Base-by-base conservation (phyloP, 2,113 vertebrate species). In the Probosciger aterrimus region DNA sequence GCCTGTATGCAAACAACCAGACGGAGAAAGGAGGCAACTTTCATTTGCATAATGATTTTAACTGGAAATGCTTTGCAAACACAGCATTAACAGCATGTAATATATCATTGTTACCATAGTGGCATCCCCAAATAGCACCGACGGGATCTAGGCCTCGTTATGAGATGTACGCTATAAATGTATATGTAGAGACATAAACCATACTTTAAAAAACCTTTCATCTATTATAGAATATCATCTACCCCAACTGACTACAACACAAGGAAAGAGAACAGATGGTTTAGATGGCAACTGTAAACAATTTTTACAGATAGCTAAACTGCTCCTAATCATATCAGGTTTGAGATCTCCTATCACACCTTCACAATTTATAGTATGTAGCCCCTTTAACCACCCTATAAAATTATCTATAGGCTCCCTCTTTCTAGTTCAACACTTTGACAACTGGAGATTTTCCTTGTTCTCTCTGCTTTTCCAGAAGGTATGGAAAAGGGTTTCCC, bases 21-120 rank as follows among this genome's bases (percentile, higher is more conserved):
- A 92, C 78, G 77, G 83, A 60, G 47, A 86, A 92, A 86, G 44
- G 9, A 92, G 49, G 47, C 62, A 96, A 92, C 80, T 89, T 84
- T 9, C 17, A 95, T 83, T 93, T 94, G 73, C 65, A 47, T 64
- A 92, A 95, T 1, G 2, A 86, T 69, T 83, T 90, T 77, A 92
- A 93, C 53, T 88, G 69, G 85, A 94, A 92, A 90, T 67, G 88
- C 82, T 94, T 86, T 81, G 90, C 88, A 93, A 96, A 94, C 63
- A 77, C 64, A 90, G 82, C 75, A 77, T 77, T 91, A 91, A 55
- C 35, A 57, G 73, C 44, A 71, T 27, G 22, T 16, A 78, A 81
- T 92, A 16, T 14, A 94, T 94, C 84, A 63, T 37, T 83, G 80
- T 93, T 94, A 88, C 52, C 88, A 75, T 2, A 86, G 39, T 14